phyloP scores from a whole-genome alignment of 2,888 invertebrate species.

The Amorpha juglandis region DNA sequence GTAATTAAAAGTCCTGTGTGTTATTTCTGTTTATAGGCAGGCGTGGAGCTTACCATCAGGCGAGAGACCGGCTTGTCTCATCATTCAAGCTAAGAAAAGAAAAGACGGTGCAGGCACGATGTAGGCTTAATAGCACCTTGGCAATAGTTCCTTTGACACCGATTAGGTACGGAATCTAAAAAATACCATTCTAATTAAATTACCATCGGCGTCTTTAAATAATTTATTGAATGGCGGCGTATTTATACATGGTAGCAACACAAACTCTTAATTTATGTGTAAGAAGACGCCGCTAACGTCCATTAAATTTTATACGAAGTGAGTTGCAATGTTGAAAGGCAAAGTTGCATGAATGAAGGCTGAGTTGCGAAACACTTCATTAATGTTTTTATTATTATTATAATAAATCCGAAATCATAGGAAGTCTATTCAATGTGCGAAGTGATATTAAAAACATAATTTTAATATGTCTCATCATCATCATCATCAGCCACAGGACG shows the following conservation, averaged over 20 bases:
- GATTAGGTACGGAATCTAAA: too few species aligned
- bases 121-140: too few species aligned
- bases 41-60: too few species aligned
- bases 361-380: constrained; percentile 37
- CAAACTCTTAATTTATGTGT: constrained; percentile 20
- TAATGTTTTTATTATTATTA: constrained; percentile 24
- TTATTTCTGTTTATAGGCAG: too few species aligned
- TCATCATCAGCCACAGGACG: too few species aligned
- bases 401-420: constrained; percentile 7
- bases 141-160: too few species aligned
- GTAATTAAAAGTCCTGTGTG: too few species aligned
- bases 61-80: too few species aligned
- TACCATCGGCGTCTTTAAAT: neutral
- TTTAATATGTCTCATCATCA: neutral
- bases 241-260: neutral
- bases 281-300: neutral
- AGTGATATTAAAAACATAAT: neutral
- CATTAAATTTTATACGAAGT: constrained; percentile 25
- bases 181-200: neutral
- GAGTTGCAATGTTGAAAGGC: constrained; percentile 36
- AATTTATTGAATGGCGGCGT: neutral
- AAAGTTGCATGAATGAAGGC: constrained; percentile 40
- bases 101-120: too few species aligned
- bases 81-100: too few species aligned
- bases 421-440: neutral